A percentile compares a stretch with the other conserved stretches of the same genome.
Conservation (phyloP, 2,888 invertebrate genomes). For the Cephus runcator region DNA sequence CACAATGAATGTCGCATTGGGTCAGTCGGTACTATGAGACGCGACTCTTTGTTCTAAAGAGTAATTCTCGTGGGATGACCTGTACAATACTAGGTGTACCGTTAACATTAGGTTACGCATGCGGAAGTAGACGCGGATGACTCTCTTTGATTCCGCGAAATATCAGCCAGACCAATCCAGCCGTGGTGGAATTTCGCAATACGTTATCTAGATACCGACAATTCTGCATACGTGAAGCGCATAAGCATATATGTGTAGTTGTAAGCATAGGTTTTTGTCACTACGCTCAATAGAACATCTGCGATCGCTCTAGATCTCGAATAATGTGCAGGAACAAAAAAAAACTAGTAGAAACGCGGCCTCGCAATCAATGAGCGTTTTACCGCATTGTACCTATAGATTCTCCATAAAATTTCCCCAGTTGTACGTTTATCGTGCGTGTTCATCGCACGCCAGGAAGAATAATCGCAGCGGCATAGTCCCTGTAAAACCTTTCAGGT, state of each 20-base stretch:
- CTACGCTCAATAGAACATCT: background rate
- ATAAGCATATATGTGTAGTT: background rate
- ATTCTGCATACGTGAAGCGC: background rate
- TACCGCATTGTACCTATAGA: background rate
- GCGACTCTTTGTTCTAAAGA: slow-evolving; percentile 48
- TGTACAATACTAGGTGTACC: slow-evolving; percentile 45
- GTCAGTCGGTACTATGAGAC: slow-evolving; percentile 39
- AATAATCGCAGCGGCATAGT: background rate
- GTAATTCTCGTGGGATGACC: slow-evolving; percentile 13
- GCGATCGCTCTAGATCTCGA: background rate
- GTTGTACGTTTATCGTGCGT: background rate
- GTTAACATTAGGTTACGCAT: slow-evolving; percentile 40
- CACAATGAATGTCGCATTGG: slow-evolving; percentile 22
- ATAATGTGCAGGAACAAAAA: background rate
- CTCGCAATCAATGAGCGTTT: background rate
- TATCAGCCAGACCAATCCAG: background rate
- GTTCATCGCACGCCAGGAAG: background rate
- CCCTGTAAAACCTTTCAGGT: background rate
- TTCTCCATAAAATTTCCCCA: background rate
- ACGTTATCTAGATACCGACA: background rate
- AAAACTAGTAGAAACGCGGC: too few relatives aligned
- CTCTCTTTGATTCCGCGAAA: background rate
- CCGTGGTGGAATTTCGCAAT: background rate
- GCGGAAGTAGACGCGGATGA: background rate
- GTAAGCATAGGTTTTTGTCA: background rate